Evolutionary conservation across 92 coral and sea anemone species (phyloP).

Genomic region (Bergia puertoricense): DNA sequence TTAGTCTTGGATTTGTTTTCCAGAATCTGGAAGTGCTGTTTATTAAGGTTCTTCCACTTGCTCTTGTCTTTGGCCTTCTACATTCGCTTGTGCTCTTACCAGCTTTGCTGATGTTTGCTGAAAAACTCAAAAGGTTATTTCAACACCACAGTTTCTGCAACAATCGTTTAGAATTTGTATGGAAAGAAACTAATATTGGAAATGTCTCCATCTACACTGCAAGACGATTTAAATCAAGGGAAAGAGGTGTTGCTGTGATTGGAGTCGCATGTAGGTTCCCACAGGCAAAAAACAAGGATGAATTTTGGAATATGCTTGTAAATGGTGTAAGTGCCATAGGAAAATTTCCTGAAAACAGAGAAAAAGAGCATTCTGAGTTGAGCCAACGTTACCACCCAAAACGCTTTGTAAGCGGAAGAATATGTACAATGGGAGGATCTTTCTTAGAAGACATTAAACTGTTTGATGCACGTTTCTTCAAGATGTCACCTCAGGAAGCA

Average conservation of each 20-base stretch:
- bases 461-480: slow-evolving; percentile 51
- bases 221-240: neutral
- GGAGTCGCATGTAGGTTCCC: too few species aligned
- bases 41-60: slow-evolving; percentile 48
- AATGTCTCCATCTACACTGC: neutral
- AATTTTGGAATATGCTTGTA: slow-evolving; percentile 43
- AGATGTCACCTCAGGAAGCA: slow-evolving; percentile 49
- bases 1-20: slow-evolving; percentile 54
- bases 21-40: slow-evolving; percentile 46
- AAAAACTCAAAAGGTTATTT: slow-evolving; percentile 31
- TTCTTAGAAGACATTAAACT: slow-evolving; percentile 45
- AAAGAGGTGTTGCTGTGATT: neutral
- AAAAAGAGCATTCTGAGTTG: slow-evolving; percentile 5
- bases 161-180: neutral
- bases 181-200: slow-evolving; percentile 8
- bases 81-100: slow-evolving; percentile 49
- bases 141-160: neutral
- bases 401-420: slow-evolving; percentile 39
- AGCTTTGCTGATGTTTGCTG: slow-evolving; percentile 27
- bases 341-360: slow-evolving; percentile 39
- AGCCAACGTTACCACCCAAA: slow-evolving; percentile 41
- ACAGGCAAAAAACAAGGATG: slow-evolving; percentile 26
- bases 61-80: slow-evolving; percentile 43
- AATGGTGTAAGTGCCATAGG: slow-evolving; percentile 33
- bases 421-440: slow-evolving; percentile 45